Conservation (phyloP, 2,888 invertebrate species). For the Taenaris catops region DNA sequence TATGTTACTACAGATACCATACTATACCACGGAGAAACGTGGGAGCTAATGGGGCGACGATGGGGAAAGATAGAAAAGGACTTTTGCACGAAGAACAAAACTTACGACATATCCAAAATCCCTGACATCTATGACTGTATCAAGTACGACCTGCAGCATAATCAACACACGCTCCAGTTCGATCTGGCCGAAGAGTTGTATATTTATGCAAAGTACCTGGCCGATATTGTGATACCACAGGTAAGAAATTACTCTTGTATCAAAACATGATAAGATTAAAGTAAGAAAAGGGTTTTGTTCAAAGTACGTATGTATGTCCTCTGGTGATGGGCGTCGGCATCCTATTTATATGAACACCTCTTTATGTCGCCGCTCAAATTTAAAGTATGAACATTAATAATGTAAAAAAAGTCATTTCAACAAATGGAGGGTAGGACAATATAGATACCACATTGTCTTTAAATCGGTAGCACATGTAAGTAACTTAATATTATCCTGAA, state of each 20-base stretch:
- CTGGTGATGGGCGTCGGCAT: too few relatives aligned
- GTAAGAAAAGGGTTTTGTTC: too few relatives aligned
- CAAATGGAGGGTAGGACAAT: conserved; percentile 14
- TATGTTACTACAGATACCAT: conserved; percentile 90
- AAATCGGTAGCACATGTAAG: conserved; percentile 19
- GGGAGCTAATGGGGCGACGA: conserved; percentile 98
- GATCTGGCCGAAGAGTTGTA: conserved; percentile 96
- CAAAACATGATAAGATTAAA: too few relatives aligned
- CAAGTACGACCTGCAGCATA: conserved; percentile 99
- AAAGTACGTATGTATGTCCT: too few relatives aligned
- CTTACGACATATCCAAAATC: conserved; percentile 98
- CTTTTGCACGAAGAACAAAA: conserved; percentile 94
- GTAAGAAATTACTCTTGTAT: conserved; percentile 67
- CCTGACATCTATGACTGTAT: conserved; percentile 99
- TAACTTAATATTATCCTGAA: conserved; percentile 21
- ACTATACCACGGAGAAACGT: conserved; percentile 98
- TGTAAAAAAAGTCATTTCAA: conserved; percentile 12
- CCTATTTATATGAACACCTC: too few relatives aligned
- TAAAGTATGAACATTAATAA: conserved; percentile 8
- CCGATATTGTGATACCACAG: conserved; percentile 99
- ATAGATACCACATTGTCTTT: conserved; percentile 14
- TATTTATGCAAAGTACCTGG: conserved; percentile 96
- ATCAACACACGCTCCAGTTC: conserved; percentile 96
- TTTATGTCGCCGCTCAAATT: too few relatives aligned
- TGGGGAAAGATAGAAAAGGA: conserved; percentile 99